Evolutionary conservation across 2,797 vertebrate genomes (phyloP), one percentile per base, ranked within the genome.

Genomic region (Rhinoraja longicauda): DNA sequence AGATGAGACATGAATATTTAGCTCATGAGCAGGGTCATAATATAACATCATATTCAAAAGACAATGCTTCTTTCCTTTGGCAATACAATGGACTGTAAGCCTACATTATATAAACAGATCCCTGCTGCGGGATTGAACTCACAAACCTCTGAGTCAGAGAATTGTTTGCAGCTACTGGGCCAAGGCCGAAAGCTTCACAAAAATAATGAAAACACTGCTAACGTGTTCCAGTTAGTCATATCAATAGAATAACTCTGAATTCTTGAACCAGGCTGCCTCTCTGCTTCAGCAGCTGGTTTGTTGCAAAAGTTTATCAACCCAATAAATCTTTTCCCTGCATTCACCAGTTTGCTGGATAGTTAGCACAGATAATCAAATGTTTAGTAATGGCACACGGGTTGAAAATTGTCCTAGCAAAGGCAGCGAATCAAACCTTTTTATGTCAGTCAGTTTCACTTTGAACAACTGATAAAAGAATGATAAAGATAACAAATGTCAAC

Each of bases 401-500:
- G 29, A 26, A 26, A 9, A 10, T 82, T 57, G 24, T 24, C 79
- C 7, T 10, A 57, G 45, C 0, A 13, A 57, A 57, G 21, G 45
- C 21, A 26, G 7, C 26, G 24, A 57, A 57, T 82, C 79, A 57
- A 82, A 82, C 45, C 19, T 82, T 45, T 19, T 2, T 19, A 1
- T 19, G 4, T 79, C 36, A 79, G 78, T 82, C 39, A 57, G 79
- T 82, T 24, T 13, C 45, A 57, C 79, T 26, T 53, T 57, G 24
- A 4, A 1, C 13, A 82, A 12, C 21, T 53, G 6, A 57, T 26
- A 15, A 57, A 82, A 57, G 21, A 57, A 82, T 26, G 7, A 26
- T 82, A 78, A 78, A 78, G 32, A 39, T 7, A n/a, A 77, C n/a
- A n/a, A 75, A 75, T 72, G 72, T 92, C 70, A 92, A 92, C 90